phyloP scores from a whole-genome alignment of 92 coral and sea anemone species.

The Porites lobata region DNA sequence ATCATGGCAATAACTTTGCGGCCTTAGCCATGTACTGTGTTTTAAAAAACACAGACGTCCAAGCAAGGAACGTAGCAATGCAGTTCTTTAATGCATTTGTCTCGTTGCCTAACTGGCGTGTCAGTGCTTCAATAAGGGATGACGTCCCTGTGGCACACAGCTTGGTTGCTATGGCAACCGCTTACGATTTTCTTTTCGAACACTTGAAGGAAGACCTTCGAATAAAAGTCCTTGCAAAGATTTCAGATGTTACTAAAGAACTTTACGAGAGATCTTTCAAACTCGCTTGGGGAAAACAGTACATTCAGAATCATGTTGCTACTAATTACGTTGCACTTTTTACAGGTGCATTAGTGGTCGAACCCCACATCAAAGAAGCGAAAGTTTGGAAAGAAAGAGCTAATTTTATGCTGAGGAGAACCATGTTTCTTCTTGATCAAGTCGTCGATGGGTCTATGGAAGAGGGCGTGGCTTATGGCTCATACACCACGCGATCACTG shows the following conservation, averaged over 20 bases:
- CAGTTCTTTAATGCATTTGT: slow-evolving; percentile 69
- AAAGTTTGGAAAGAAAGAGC: slow-evolving; percentile 76
- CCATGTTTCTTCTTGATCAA: slow-evolving; percentile 76
- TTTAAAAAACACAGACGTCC: slow-evolving; percentile 68
- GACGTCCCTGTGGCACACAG: slow-evolving; percentile 96
- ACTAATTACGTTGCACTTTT: slow-evolving; percentile 91
- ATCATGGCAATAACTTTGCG: slow-evolving; percentile 78
- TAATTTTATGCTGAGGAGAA: slow-evolving; percentile 72
- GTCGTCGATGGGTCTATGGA: slow-evolving; percentile 91
- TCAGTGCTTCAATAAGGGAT: slow-evolving; percentile 62
- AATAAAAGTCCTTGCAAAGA: slow-evolving; percentile 42
- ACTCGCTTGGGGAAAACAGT: slow-evolving; percentile 79
- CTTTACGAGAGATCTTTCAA: slow-evolving; percentile 73
- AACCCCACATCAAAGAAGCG: slow-evolving; percentile 54
- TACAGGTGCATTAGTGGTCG: slow-evolving; percentile 74
- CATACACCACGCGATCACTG: slow-evolving; percentile 90
- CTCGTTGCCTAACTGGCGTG: slow-evolving; percentile 82
- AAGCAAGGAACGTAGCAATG: slow-evolving; percentile 70
- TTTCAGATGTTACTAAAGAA: slow-evolving; percentile 48
- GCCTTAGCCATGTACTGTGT: slow-evolving; percentile 86
- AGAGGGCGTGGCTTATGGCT: slow-evolving; percentile 94
- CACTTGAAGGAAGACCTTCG: slow-evolving; percentile 63
- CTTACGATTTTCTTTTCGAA: slow-evolving; percentile 82
- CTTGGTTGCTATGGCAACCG: slow-evolving; percentile 87
- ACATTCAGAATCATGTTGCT: slow-evolving; percentile 94